phyloP scores from a whole-genome alignment of 1,140 invertebrate genomes.

The Cydia pomonella region DNA sequence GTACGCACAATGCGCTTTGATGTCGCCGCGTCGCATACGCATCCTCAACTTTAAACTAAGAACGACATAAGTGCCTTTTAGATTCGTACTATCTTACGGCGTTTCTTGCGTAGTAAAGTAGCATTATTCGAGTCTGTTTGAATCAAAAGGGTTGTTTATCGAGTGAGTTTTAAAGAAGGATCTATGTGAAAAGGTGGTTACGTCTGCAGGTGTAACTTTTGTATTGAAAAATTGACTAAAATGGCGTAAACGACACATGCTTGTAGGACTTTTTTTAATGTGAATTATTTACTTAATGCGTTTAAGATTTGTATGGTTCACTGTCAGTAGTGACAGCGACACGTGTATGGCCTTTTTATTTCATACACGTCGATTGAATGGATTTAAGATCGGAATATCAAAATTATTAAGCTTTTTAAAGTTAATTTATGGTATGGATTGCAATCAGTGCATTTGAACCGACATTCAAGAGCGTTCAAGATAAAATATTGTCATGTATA shows the following conservation, averaged over 20 bases:
- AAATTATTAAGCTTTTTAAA: slow-evolving; percentile 15
- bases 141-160: neutral
- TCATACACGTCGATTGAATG: slow-evolving; percentile 19
- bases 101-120: neutral
- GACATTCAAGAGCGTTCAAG: no score
- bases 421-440: slow-evolving; percentile 16
- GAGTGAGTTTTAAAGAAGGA: neutral
- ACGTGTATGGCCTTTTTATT: slow-evolving; percentile 11
- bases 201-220: neutral
- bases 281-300: neutral
- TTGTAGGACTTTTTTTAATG: neutral
- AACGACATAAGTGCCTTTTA: neutral
- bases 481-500: no score
- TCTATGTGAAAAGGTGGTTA: neutral
- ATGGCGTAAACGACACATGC: neutral
- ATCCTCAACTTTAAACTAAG: neutral
- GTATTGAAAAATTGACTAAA: neutral
- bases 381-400: slow-evolving; percentile 19
- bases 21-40: neutral
- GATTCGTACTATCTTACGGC: neutral
- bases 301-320: slow-evolving; percentile 1
- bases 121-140: neutral
- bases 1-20: slow-evolving; percentile 2
- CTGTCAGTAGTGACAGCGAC: neutral
- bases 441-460: neutral